Evolutionary conservation across 2,113 vertebrate genomes (phyloP), one percentile per base, ranked within the genome.

Genomic region (Perccottus glenii): DNA sequence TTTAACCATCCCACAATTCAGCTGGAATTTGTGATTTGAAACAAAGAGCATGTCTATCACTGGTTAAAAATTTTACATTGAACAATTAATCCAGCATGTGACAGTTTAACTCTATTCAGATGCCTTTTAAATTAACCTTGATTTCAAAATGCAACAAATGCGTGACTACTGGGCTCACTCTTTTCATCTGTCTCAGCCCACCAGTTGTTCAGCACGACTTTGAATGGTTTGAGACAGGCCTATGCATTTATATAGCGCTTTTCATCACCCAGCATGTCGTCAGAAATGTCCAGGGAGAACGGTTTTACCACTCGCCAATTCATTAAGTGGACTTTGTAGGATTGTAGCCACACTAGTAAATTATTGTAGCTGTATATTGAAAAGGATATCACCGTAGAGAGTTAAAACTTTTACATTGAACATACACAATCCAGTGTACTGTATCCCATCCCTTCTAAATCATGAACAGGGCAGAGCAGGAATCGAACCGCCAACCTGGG

Each of bases 41-140:
- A n/a, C n/a, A n/a, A n/a, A n/a, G n/a, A n/a, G n/a, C n/a, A n/a
- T n/a, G n/a, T n/a, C n/a, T n/a, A n/a, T n/a, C n/a, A n/a, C n/a
- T n/a, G n/a, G n/a, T n/a, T n/a, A n/a, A n/a, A n/a, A n/a, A n/a
- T n/a, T n/a, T n/a, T n/a, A n/a, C n/a, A n/a, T n/a, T n/a, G n/a
- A n/a, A n/a, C n/a, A n/a, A n/a, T n/a, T n/a, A n/a, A n/a, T n/a
- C n/a, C n/a, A n/a, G n/a, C n/a, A 10, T 6, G 7, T 8, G 8
- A 0, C 52, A 10, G 32, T 55, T 55, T 36, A 55, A 36, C 52
- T 55, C 33, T 55, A 55, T 55, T 55, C 52, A 55, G 33, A 55
- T 36, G 33, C 52, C 27, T n/a, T 38, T 55, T 55, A 55, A 36
- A 55, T 55, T 15, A 55, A 55, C 52, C 52, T 55, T 55, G 52